These are phyloP conservation scores for Argyrosomus japonicus DNA, from an alignment of 2,113 vertebrate species.

Conservation along the genomic window DNA sequence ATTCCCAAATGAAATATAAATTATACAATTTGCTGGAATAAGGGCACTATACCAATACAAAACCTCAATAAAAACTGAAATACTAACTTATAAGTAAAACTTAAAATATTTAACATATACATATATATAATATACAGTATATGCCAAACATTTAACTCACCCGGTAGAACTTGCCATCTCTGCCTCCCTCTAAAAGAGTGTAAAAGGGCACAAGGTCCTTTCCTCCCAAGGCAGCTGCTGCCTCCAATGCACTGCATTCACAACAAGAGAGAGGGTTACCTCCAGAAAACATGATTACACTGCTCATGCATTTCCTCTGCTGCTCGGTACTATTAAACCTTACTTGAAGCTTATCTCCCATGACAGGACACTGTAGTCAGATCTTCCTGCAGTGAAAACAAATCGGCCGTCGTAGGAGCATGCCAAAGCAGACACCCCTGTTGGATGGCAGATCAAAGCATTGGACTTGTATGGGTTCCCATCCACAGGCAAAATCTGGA, in stretches of 20 bases:
- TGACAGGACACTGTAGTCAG: conserved; percentile 84
- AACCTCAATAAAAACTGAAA: not conserved
- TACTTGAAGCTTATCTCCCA: conserved; percentile 91
- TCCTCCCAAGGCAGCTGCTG: conserved; percentile 88
- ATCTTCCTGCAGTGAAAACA: conserved; percentile 89
- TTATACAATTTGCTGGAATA: too few relatives aligned
- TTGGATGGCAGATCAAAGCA: conserved; percentile 89
- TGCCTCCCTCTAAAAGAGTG: conserved; percentile 88
- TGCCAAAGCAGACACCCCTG: conserved; percentile 83
- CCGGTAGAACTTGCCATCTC: conserved; percentile 89
- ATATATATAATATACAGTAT: too few relatives aligned
- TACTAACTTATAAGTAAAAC: not conserved
- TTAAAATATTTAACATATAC: too few relatives aligned
- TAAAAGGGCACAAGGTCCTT: conserved; percentile 91
- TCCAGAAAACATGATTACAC: not conserved
- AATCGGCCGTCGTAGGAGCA: conserved; percentile 86
- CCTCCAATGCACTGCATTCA: conserved; percentile 88
- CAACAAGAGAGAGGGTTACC: conserved; percentile 20
- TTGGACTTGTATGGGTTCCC: conserved; percentile 94
- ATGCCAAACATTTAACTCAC: conserved; percentile 76
- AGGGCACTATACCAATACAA: not conserved
- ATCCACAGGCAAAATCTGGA: conserved; percentile 93
- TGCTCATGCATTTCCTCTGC: not conserved
- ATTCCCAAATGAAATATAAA: conserved; percentile 3
- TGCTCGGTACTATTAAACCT: conserved; percentile 1